These are phyloP conservation scores for Anthophora plumipes DNA, from an alignment of 2,888 invertebrate species.

Conservation along the genomic window DNA sequence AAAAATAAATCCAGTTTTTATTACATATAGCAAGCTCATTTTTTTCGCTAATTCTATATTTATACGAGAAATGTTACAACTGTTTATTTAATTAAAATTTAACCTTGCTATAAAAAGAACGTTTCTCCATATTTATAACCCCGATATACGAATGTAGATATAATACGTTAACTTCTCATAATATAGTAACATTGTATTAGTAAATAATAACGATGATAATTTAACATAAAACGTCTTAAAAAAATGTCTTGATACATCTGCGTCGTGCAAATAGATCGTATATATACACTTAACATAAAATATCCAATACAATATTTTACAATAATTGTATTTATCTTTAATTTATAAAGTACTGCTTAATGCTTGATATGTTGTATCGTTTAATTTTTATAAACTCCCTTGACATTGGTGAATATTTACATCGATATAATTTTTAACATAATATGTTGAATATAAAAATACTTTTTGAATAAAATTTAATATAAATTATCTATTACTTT, in stretches of 20 bases:
- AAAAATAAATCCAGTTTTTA: conserved; percentile 53
- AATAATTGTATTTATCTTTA: conserved; percentile 32
- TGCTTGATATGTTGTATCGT: background rate
- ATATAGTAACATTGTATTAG: conserved; percentile 35
- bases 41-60: conserved; percentile 47
- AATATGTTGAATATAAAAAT: conserved; percentile 25
- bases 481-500: background rate
- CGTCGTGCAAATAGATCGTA: conserved; percentile 69
- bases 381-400: conserved; percentile 34
- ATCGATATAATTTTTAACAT: conserved; percentile 6
- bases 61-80: conserved; percentile 34
- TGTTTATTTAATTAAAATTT: conserved; percentile 49
- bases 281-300: conserved; percentile 61
- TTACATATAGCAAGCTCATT: conserved; percentile 39
- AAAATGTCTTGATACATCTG: conserved; percentile 46
- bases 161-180: conserved; percentile 44
- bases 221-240: conserved; percentile 57
- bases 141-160: conserved; percentile 46
- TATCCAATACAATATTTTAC: conserved; percentile 62
- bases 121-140: conserved; percentile 44
- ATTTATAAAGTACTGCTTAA: conserved; percentile 4
- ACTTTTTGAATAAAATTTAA: background rate
- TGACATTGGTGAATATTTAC: background rate
- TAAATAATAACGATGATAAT: conserved; percentile 42
- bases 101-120: conserved; percentile 31